Conservation (phyloP, 2,113 vertebrate genomes). For the Hippocampus comes region DNA sequence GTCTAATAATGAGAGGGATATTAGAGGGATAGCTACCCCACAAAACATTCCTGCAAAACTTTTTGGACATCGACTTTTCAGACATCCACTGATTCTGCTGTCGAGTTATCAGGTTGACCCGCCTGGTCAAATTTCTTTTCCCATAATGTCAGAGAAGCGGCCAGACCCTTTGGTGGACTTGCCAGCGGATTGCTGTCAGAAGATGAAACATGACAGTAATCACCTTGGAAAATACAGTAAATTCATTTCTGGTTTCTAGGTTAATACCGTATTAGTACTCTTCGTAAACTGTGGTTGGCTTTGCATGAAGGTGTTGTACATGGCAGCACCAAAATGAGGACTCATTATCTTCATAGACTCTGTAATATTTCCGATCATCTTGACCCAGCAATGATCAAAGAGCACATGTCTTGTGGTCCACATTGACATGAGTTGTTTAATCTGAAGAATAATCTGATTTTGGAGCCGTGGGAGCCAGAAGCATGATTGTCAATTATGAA, state of each 20-base stretch:
- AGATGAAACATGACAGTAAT: slow-evolving; percentile 41
- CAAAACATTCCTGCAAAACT: background rate
- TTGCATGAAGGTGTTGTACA: slow-evolving; percentile 9
- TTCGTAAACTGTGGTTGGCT: slow-evolving; percentile 21
- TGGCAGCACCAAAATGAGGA: slow-evolving; percentile 9
- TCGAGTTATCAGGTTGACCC: background rate
- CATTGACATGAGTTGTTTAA: background rate
- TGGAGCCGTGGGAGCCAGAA: background rate
- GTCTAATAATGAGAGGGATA: too few species aligned
- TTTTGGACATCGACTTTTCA: background rate
- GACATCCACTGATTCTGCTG: background rate
- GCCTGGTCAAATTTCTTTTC: background rate
- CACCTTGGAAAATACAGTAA: slow-evolving; percentile 14
- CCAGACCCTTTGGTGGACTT: slow-evolving; percentile 12
- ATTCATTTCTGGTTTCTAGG: slow-evolving; percentile 53
- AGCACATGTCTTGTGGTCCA: background rate
- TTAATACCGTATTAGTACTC: slow-evolving; percentile 62
- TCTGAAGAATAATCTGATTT: background rate
- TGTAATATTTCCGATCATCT: background rate
- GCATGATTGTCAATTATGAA: too few species aligned
- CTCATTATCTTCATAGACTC: slow-evolving; percentile 1
- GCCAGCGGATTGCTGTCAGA: slow-evolving; percentile 15
- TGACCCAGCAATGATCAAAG: background rate
- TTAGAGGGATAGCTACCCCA: background rate
- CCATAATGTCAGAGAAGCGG: background rate